Evolutionary conservation across 2,113 vertebrate genomes (phyloP), one percentile per base, ranked within the genome.

Genomic region (Pseudopodoces humilis): DNA sequence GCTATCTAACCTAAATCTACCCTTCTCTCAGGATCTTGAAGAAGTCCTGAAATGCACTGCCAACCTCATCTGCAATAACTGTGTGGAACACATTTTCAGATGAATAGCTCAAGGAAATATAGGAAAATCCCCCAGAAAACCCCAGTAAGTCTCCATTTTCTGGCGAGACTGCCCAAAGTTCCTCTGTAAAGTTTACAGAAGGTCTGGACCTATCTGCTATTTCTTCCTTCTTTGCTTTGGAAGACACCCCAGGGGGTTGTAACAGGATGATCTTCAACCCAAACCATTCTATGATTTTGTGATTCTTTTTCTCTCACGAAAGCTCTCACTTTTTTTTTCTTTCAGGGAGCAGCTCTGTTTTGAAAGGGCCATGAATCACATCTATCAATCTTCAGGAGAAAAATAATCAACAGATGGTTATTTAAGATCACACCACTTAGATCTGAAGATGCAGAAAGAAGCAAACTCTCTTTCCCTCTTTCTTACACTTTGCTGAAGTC

Each of bases 351-450:
- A 90, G 68, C n/a, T 79, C 93, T 91, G 70, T 70, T 96, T 90
- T 76, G 63, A 74, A 80, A 90, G 55, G 63, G 27, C 67, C 43
- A 8, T 83, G 91, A 96, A 91, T 94, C 90, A 85, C 67, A 88
- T 88, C 79, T 56, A 86, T 94, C 90, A 86, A 24, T 83, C 85
- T 83, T 89, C 6, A 68, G 59, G 78, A 23, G 43, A 77, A 90
- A 91, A 95, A 80, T 80, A 88, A 95, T 91, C 90, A 90, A 69
- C 84, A 91, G 75, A 88, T 95, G 95, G 86, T 62, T 67, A 49
- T 92, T 77, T 65, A 65, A 28, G 70, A 85, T n/a, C 86, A 72
- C 4, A 14, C 72, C 47, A 37, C 47, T 64, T 43, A 67, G 68
- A 60, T 77, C 43, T 75, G 86, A 27, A 79, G 44, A 88, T 15